These are phyloP conservation scores for Poeciliopsis occidentalis DNA, from an alignment of 2,113 vertebrate genomes.

Conservation along the genomic window DNA sequence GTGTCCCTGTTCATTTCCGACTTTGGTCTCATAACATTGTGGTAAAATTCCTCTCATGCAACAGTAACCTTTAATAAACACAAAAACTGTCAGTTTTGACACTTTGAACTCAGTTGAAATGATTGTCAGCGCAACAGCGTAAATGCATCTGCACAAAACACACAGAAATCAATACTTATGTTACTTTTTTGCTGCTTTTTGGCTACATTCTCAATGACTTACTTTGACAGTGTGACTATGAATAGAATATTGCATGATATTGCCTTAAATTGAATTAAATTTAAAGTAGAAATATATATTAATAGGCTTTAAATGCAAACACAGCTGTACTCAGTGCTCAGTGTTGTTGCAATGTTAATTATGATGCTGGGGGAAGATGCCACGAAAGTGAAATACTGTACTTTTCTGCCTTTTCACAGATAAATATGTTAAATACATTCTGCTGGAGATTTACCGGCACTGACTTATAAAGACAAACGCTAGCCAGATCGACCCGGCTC, in stretches of 20 bases:
- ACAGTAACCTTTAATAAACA: conserved; percentile 26
- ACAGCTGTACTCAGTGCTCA: conserved; percentile 66
- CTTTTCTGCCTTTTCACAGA: conserved; percentile 63
- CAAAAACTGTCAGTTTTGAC: conserved; percentile 19
- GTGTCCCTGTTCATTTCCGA: conserved; percentile 62
- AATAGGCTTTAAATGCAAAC: conserved; percentile 48
- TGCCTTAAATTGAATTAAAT: conserved; percentile 39
- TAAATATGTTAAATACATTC: conserved; percentile 80
- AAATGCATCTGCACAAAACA: conserved; percentile 61
- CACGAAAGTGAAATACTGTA: conserved; percentile 24
- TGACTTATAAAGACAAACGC: conserved; percentile 36
- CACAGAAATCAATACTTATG: conserved; percentile 38
- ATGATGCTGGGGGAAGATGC: conserved; percentile 21
- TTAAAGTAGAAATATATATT: conserved; percentile 40
- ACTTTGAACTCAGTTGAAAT: conserved; percentile 51
- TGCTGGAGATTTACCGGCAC: conserved; percentile 48
- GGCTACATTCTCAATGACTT: conserved; percentile 64
- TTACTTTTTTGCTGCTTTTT: conserved; percentile 31
- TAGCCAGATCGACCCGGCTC: conserved; percentile 31
- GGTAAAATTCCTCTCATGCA: not conserved
- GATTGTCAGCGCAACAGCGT: conserved; percentile 59
- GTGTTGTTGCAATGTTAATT: conserved; percentile 43
- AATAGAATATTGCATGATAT: conserved; percentile 55
- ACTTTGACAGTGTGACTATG: conserved; percentile 53
- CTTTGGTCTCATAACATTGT: conserved; percentile 32